Evolutionary conservation across 2,797 vertebrate genomes (phyloP).

Genomic region (Falco novaeseelandiae): DNA sequence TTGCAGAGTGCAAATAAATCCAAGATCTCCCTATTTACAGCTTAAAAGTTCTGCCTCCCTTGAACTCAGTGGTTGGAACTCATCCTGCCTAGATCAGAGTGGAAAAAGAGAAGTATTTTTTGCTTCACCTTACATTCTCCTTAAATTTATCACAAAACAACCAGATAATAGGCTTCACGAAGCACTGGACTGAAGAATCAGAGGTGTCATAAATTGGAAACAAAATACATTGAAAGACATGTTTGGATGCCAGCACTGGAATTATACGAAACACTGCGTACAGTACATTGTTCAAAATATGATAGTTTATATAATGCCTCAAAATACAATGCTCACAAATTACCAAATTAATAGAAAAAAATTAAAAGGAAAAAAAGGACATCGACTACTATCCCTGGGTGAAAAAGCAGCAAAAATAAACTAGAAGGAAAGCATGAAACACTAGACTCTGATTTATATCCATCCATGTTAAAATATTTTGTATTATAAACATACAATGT

Average conservation of each 20-base stretch:
- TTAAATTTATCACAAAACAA: background rate
- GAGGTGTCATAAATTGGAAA: background rate
- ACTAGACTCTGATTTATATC: background rate
- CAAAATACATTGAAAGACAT: background rate
- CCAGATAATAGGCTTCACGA: background rate
- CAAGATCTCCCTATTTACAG: background rate
- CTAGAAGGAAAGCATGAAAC: background rate
- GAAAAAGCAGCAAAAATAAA: background rate
- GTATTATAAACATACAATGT: background rate
- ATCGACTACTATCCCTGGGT: background rate
- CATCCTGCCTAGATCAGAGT: background rate
- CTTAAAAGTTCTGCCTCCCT: background rate
- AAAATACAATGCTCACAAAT: background rate
- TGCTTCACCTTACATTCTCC: background rate
- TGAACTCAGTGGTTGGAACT: background rate
- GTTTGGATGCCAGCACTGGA: background rate
- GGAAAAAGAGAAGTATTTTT: background rate
- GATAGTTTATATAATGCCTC: background rate
- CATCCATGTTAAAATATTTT: background rate
- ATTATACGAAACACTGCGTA: background rate
- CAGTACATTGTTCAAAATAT: background rate
- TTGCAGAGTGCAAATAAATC: background rate
- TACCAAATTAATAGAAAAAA: background rate
- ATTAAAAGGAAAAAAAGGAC: background rate
- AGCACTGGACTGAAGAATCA: background rate